Conservation (phyloP, 1,140 invertebrate genomes). For the Psilanteris sp. region DNA sequence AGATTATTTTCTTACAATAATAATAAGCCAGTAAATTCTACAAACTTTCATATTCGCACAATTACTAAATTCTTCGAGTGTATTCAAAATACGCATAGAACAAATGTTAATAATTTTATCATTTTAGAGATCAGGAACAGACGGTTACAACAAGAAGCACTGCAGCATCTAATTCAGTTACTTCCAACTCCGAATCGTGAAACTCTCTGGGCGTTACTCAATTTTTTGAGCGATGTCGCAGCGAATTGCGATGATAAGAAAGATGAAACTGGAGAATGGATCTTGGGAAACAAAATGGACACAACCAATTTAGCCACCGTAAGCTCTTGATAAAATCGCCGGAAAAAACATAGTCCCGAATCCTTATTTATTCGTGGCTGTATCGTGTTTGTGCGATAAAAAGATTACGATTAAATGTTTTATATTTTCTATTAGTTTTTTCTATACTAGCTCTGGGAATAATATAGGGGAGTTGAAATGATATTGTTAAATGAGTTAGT, state of each 20-base stretch:
- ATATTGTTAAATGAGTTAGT: too few relatives aligned
- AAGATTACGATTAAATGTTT: constrained; percentile 17
- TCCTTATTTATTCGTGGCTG: constrained; percentile 15
- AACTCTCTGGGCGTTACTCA: constrained; percentile 89
- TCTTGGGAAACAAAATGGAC: constrained; percentile 96
- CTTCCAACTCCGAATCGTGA: constrained; percentile 92
- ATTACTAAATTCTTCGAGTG: too few relatives aligned
- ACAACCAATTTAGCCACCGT: constrained; percentile 92
- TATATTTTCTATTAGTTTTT: too few relatives aligned
- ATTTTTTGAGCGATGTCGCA: constrained; percentile 90
- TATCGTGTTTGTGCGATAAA: neutral
- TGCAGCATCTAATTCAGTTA: constrained; percentile 91
- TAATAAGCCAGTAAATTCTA: too few relatives aligned
- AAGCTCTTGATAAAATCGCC: too few relatives aligned
- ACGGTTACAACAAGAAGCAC: constrained; percentile 88
- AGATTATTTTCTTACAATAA: too few relatives aligned
- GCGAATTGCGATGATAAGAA: constrained; percentile 85
- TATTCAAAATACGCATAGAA: too few relatives aligned
- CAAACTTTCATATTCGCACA: too few relatives aligned
- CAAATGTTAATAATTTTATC: neutral
- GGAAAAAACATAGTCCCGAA: too few relatives aligned
- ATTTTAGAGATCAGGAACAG: constrained; percentile 88
- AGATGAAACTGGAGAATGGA: constrained; percentile 82
- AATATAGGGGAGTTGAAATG: too few relatives aligned
- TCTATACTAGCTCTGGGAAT: too few relatives aligned